These are phyloP conservation scores for Zaprionus ornatus DNA, from an alignment of 1,140 invertebrate species.

Conservation along the genomic window DNA sequence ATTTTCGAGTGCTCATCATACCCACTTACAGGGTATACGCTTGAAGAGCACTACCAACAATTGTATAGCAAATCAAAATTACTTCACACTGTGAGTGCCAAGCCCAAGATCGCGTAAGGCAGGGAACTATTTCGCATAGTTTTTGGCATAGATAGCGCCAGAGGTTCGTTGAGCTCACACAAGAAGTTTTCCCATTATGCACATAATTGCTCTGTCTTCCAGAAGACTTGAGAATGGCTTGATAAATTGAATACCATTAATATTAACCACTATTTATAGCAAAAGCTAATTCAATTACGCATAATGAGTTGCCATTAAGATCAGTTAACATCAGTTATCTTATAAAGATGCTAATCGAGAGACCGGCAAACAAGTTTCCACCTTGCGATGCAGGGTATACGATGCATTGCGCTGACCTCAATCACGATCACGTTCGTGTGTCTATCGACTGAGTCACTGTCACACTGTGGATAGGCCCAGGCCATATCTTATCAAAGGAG, in stretches of 20 bases:
- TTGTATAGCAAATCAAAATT: background rate
- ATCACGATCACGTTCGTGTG: slow-evolving; percentile 36
- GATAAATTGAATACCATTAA: background rate
- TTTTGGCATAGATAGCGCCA: background rate
- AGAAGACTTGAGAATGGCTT: background rate
- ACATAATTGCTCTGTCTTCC: background rate
- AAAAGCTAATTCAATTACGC: background rate
- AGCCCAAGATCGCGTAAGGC: background rate
- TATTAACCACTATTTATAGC: background rate
- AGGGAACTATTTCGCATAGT: background rate
- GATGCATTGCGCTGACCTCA: slow-evolving; percentile 30
- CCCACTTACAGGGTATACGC: background rate
- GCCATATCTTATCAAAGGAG: slow-evolving; percentile 48
- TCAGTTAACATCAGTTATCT: background rate
- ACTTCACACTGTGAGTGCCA: background rate
- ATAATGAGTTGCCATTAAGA: background rate
- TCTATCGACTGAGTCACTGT: slow-evolving; percentile 43
- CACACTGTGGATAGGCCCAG: slow-evolving; percentile 29
- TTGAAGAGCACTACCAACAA: background rate
- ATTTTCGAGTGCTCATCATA: background rate
- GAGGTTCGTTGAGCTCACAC: background rate
- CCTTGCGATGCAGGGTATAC: slow-evolving; percentile 36
- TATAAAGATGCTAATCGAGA: background rate
- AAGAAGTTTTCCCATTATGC: background rate
- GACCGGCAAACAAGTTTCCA: slow-evolving; percentile 4